Percentiles rank a stretch among this genome's conserved stretches.
Conservation (phyloP, 2,797 vertebrate genomes). For the Muraenolepis orangiensis region DNA sequence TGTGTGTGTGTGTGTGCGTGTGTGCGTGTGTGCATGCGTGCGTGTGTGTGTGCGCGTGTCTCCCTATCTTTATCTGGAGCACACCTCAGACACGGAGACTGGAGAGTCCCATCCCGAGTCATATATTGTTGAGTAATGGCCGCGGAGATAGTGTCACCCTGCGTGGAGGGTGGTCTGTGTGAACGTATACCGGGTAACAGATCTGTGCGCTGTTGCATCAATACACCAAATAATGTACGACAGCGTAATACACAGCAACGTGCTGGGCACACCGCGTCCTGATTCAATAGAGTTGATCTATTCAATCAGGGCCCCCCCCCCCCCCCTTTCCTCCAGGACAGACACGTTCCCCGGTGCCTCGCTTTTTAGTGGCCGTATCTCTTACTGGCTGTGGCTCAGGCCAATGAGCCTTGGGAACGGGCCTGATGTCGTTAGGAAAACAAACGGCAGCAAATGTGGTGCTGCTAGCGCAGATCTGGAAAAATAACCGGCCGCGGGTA, state of each 20-base stretch:
- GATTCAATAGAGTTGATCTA: background rate
- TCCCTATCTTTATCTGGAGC: conserved; percentile 55
- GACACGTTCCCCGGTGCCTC: background rate
- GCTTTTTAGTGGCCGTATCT: background rate
- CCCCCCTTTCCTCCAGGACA: background rate
- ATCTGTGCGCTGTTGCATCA: conserved; percentile 5
- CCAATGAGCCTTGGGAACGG: background rate
- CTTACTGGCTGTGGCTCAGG: conserved; percentile 3
- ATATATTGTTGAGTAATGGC: conserved; percentile 55
- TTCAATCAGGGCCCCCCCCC: background rate
- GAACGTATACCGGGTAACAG: background rate
- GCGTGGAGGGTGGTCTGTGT: conserved; percentile 4
- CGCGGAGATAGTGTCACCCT: conserved; percentile 23
- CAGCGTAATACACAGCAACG: background rate
- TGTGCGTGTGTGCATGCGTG: too few species aligned
- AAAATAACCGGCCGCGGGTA: conserved; percentile 19
- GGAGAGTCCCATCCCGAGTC: conserved; percentile 58
- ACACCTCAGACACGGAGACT: conserved; percentile 49
- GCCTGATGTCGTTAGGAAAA: background rate
- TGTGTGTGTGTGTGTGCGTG: too few species aligned
- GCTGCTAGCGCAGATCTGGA: background rate
- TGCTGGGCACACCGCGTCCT: background rate
- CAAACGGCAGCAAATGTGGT: background rate
- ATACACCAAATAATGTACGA: background rate
- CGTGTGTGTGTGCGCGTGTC: background rate